phyloP scores from a whole-genome alignment of 2,797 vertebrate genomes.

The Sebastes baramenuke region DNA sequence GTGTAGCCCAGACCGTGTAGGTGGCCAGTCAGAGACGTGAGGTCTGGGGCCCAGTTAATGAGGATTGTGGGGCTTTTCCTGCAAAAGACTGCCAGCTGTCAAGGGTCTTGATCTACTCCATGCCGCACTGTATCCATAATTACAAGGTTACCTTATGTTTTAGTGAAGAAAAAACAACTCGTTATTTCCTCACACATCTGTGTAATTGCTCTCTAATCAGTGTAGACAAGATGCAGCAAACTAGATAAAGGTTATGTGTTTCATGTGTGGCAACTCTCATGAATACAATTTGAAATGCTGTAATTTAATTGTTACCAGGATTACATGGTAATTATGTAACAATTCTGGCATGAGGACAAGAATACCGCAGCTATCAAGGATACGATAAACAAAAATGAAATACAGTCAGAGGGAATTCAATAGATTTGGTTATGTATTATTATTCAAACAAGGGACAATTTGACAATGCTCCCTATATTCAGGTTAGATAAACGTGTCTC shows the following conservation, averaged over 20 bases:
- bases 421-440: background rate
- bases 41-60: constrained; percentile 23
- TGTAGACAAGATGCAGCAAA: constrained; percentile 61
- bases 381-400: background rate
- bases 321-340: constrained; percentile 51
- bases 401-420: background rate
- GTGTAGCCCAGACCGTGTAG: constrained; percentile 17
- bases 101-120: constrained; percentile 16
- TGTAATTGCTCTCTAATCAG: constrained; percentile 61
- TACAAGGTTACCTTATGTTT: constrained; percentile 41
- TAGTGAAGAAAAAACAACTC: constrained; percentile 25
- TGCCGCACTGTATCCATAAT: constrained; percentile 36
- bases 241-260: constrained; percentile 50
- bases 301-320: constrained; percentile 58
- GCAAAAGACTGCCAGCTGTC: constrained; percentile 27
- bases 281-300: constrained; percentile 57
- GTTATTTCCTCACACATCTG: constrained; percentile 57
- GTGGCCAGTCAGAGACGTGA: constrained; percentile 36
- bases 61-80: constrained; percentile 24
- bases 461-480: background rate
- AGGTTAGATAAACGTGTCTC: constrained; percentile 1
- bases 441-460: background rate
- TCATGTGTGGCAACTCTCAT: constrained; percentile 43
- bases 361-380: background rate
- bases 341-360: constrained; percentile 15